Evolutionary conservation across 2,113 vertebrate species (phyloP), one percentile per base, ranked within the genome.

Genomic region (Desmodus rotundus): DNA sequence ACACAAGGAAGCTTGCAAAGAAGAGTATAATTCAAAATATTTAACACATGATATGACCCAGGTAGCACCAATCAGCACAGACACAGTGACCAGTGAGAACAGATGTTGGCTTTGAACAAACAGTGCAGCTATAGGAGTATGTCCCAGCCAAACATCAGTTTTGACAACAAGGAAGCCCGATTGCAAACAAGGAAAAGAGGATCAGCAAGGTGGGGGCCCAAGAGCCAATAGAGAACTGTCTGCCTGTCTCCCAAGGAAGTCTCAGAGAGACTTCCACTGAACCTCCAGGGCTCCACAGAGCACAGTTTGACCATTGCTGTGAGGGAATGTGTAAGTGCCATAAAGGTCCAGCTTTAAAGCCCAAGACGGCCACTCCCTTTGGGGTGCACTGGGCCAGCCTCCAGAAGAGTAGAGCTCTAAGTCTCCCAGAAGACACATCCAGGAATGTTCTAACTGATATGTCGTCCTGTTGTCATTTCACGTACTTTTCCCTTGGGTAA

Each of bases 21-120:
- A 56, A 31, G 17, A 81, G 31, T 54, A 14, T 68, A 67, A 88
- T 92, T 83, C 24, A 72, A 94, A 96, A 65, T 52, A 85, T 14
- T 41, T 81, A 73, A 63, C 67, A 47, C 33, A 1, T 33, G 58
- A 43, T 81, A 20, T 19, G 54, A 45, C 50, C 47, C 19, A 41
- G 61, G 54, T 36, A 87, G 17, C n/a, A 14, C 58, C 94, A 58
- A 28, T 92, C 63, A 26, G 50, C 89, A 70, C 4, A 31, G 83
- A 43, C 17, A 84, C 22, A 7, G 19, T 5, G 24, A 52, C n/a
- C 38, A 56, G 7, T 14, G 45, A 92, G 38, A 45, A 73, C 13
- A 31, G 43, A 58, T 1, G 5, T 28, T 1, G 47, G 65, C 67
- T 54, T 17, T 22, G 88, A 73, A 58, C 17, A 50, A 88, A 50